phyloP scores from a whole-genome alignment of 2,797 vertebrate genomes.

The Trachurus trachurus region DNA sequence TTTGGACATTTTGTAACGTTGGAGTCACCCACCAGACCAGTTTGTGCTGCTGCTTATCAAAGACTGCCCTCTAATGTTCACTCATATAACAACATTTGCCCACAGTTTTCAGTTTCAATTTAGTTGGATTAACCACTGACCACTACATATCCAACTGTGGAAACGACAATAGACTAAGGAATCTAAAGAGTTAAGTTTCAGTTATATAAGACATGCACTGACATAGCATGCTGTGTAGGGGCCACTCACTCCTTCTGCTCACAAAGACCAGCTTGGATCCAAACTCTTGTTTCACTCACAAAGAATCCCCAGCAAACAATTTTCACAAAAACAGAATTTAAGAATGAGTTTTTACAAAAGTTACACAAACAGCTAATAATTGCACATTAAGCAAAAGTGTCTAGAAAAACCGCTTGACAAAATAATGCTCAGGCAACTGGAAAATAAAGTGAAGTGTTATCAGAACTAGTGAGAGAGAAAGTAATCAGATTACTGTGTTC shows the following conservation, averaged over 20 bases:
- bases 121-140: too few relatives aligned
- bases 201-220: neutral
- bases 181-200: neutral
- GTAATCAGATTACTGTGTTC: neutral
- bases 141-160: too few relatives aligned
- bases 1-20: neutral
- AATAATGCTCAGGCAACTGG: neutral
- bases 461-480: neutral
- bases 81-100: neutral
- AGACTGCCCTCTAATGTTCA: conserved; percentile 64
- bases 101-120: neutral
- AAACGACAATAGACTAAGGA: neutral
- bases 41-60: neutral
- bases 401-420: neutral
- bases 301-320: neutral
- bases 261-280: neutral
- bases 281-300: neutral
- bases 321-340: too few relatives aligned
- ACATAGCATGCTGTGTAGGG: neutral
- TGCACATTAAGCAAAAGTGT: neutral
- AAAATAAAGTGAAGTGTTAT: neutral
- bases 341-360: neutral
- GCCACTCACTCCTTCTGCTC: neutral
- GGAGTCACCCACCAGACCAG: neutral
- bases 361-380: neutral